Conservation (phyloP, 2,797 vertebrate genomes). For the Aselliscus stoliczkanus region DNA sequence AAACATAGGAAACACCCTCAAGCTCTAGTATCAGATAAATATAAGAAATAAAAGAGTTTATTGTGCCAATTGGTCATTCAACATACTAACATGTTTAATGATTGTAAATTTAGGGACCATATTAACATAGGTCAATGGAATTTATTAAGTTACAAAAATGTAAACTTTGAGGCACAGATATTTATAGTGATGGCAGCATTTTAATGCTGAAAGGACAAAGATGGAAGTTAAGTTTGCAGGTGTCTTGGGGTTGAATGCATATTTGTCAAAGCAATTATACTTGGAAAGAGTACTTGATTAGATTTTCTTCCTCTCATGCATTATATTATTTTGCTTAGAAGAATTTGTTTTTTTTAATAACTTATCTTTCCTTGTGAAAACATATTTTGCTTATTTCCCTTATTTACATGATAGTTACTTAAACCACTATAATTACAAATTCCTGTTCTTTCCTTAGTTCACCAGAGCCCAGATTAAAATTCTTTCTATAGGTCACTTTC, state of each 20-base stretch:
- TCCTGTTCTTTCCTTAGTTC: constrained; percentile 20
- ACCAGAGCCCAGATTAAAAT: neutral
- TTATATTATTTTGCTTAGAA: constrained; percentile 9
- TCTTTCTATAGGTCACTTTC: constrained; percentile 56
- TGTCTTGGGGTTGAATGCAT: neutral
- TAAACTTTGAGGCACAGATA: neutral
- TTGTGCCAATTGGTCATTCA: neutral
- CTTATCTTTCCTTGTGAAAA: constrained; percentile 9
- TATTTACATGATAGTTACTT: constrained; percentile 20
- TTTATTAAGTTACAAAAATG: neutral
- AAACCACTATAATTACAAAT: neutral
- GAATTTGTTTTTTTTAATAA: neutral
- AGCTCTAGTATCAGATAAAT: constrained; percentile 45
- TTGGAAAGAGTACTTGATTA: neutral
- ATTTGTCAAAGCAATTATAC: neutral
- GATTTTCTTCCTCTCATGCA: neutral
- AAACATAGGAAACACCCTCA: constrained; percentile 44
- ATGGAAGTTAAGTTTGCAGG: neutral
- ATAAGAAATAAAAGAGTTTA: constrained; percentile 20
- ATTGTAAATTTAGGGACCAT: neutral
- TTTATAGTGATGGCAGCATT: neutral
- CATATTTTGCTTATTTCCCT: neutral
- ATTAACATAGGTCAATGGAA: neutral
- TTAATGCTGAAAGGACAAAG: neutral
- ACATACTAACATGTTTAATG: constrained; percentile 13